Conservation (phyloP, 2,113 vertebrate species). For the Cacatua alba region DNA sequence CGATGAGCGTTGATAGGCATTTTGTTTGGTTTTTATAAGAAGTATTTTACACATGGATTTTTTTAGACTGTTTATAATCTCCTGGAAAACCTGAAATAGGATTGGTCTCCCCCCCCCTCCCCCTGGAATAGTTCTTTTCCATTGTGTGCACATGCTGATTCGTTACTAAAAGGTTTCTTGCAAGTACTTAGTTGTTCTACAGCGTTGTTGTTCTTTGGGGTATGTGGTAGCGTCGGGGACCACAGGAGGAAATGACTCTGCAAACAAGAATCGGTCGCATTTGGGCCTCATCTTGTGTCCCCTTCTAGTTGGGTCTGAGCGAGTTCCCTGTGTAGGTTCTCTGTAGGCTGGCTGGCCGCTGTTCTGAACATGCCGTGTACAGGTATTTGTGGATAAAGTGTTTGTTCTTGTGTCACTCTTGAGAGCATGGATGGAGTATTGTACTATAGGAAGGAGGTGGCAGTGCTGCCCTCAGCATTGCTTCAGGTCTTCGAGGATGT, state of each 20-base stretch:
- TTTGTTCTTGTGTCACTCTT: slow-evolving; percentile 65
- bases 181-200: slow-evolving; percentile 63
- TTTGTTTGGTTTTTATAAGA: no score
- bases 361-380: slow-evolving; percentile 60
- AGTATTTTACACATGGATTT: no score
- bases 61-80: no score
- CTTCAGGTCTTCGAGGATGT: slow-evolving; percentile 59
- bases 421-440: slow-evolving; percentile 63
- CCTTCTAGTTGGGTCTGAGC: not conserved
- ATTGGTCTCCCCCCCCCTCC: no score
- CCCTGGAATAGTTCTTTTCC: slow-evolving; percentile 55
- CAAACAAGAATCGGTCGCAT: not conserved
- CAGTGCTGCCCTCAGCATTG: slow-evolving; percentile 36
- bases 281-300: slow-evolving; percentile 16
- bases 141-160: slow-evolving; percentile 64
- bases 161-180: slow-evolving; percentile 67
- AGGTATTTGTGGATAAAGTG: slow-evolving; percentile 69
- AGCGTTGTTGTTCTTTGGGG: slow-evolving; percentile 55
- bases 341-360: slow-evolving; percentile 48
- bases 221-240: slow-evolving; percentile 42
- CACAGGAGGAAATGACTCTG: slow-evolving; percentile 27
- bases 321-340: slow-evolving; percentile 52
- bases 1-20: no score
- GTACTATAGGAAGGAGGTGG: slow-evolving; percentile 55
- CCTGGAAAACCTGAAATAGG: no score